Percentiles rank a stretch among this genome's conserved stretches.
phyloP scores from a whole-genome alignment of 2,113 vertebrate genomes.

The Carassius carassius region DNA sequence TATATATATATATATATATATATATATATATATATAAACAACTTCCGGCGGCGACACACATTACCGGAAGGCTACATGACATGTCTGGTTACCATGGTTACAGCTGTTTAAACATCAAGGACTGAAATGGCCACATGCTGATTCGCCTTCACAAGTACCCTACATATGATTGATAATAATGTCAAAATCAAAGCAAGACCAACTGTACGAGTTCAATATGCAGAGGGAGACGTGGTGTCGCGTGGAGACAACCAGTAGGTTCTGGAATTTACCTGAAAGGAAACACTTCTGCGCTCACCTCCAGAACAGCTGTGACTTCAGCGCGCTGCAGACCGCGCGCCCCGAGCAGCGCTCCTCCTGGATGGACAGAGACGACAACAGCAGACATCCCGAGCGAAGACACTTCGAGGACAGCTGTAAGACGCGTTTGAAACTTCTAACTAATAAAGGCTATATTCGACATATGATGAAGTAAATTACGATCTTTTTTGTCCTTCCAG shows the following conservation, averaged over 20 bases:
- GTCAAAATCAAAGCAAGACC: conserved; percentile 42
- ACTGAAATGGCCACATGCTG: background rate
- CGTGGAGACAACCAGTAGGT: conserved; percentile 69
- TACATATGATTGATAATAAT: conserved; percentile 41
- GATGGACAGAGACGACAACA: background rate
- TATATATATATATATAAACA: background rate
- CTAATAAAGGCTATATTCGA: background rate
- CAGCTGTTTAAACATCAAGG: background rate
- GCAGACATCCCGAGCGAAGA: conserved; percentile 62
- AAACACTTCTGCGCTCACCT: conserved; percentile 74
- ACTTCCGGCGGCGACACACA: background rate
- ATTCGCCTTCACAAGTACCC: background rate
- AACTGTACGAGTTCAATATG: conserved; percentile 70
- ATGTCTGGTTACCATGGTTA: conserved; percentile 59
- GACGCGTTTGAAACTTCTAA: conserved; percentile 2
- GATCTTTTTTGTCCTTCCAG: conserved; percentile 58
- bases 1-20: too few relatives aligned
- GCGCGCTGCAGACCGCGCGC: conserved; percentile 25
- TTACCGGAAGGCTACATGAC: background rate
- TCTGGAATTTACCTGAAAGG: conserved; percentile 70
- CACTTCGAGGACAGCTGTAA: conserved; percentile 76
- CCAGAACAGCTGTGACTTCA: conserved; percentile 55
- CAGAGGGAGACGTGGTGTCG: conserved; percentile 77
- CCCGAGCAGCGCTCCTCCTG: conserved; percentile 53
- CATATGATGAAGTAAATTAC: background rate